A percentile compares a stretch with the other conserved stretches of the same genome.
Conservation (phyloP, 2,113 vertebrate species). For the Conger conger region DNA sequence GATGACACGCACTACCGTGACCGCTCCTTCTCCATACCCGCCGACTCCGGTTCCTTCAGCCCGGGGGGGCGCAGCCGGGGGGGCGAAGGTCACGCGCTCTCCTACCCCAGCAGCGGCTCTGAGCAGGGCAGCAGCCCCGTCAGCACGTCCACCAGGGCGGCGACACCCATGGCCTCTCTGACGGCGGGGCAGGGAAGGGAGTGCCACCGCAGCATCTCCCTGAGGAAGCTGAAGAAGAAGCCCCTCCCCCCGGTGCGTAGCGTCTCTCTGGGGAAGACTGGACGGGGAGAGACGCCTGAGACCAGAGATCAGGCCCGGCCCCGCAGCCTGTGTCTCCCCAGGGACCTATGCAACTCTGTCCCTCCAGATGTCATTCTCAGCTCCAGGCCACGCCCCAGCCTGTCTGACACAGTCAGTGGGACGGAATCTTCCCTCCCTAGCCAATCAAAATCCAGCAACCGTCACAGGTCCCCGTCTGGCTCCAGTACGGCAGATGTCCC, state of each 20-base stretch:
- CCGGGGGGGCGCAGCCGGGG: conserved; percentile 60
- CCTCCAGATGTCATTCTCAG: conserved; percentile 58
- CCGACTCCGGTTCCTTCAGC: conserved; percentile 58
- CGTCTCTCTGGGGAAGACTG: conserved; percentile 75
- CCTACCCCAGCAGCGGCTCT: conserved; percentile 74
- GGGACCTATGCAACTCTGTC: conserved; percentile 43
- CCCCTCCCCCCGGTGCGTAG: conserved; percentile 79
- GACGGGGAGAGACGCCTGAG: not conserved
- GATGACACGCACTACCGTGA: conserved; percentile 62
- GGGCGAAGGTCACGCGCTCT: conserved; percentile 67
- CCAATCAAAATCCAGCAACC: conserved; percentile 69
- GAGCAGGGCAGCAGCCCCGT: conserved; percentile 77
- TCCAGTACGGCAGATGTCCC: conserved; percentile 69
- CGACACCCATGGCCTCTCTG: conserved; percentile 44
- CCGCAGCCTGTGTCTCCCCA: conserved; percentile 73
- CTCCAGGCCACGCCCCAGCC: conserved; percentile 27
- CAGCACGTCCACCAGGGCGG: conserved; percentile 58
- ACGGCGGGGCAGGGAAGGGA: conserved; percentile 64
- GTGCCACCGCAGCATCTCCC: conserved; percentile 74
- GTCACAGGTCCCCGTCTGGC: conserved; percentile 71
- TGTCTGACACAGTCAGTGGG: conserved; percentile 17
- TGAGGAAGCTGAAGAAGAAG: conserved; percentile 84
- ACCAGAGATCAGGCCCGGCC: conserved; percentile 59
- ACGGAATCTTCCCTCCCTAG: conserved; percentile 63
- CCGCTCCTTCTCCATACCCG: conserved; percentile 69